Evolutionary conservation across 2,888 invertebrate genomes (phyloP).

Genomic region (Globia sparganii): DNA sequence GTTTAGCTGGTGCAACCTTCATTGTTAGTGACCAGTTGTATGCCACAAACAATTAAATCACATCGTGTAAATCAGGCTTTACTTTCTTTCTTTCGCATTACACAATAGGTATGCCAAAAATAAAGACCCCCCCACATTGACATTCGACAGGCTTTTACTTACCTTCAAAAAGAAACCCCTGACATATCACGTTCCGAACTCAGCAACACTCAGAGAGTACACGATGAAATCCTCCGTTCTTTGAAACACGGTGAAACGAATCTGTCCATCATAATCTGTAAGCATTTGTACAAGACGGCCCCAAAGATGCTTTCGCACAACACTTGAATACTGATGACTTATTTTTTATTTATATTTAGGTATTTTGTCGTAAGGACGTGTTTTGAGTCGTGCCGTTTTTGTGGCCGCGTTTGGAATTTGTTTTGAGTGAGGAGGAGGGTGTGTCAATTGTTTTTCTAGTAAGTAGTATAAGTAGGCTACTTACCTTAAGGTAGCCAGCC

Average conservation of each 20-base stretch:
- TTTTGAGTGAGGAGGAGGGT: neutral
- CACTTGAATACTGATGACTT: conserved; percentile 67
- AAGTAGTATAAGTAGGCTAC: too few relatives aligned
- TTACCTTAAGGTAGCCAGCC: too few relatives aligned
- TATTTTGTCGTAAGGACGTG: conserved; percentile 53
- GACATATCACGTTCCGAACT: conserved; percentile 61
- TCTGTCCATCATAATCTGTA: conserved; percentile 77
- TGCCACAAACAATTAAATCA: neutral
- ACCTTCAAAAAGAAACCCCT: conserved; percentile 49
- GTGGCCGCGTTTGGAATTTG: conserved; percentile 13
- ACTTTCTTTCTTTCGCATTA: neutral
- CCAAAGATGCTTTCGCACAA: conserved; percentile 66
- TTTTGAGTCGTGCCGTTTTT: conserved; percentile 31
- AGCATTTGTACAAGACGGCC: conserved; percentile 71
- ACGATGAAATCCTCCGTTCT: conserved; percentile 67
- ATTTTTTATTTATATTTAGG: conserved; percentile 68
- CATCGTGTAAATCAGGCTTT: neutral
- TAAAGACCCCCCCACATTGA: conserved; percentile 30
- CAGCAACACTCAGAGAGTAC: conserved; percentile 53
- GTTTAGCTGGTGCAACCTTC: neutral
- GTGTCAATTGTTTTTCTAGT: conserved; percentile 17
- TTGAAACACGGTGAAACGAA: conserved; percentile 66
- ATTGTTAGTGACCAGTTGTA: neutral
- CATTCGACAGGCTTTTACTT: conserved; percentile 29
- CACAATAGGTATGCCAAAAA: conserved; percentile 24